A percentile compares a stretch with the other conserved stretches of the same genome.
These are phyloP conservation scores for Indri indri DNA, from an alignment of 2,113 vertebrate species.

Conservation along the genomic window DNA sequence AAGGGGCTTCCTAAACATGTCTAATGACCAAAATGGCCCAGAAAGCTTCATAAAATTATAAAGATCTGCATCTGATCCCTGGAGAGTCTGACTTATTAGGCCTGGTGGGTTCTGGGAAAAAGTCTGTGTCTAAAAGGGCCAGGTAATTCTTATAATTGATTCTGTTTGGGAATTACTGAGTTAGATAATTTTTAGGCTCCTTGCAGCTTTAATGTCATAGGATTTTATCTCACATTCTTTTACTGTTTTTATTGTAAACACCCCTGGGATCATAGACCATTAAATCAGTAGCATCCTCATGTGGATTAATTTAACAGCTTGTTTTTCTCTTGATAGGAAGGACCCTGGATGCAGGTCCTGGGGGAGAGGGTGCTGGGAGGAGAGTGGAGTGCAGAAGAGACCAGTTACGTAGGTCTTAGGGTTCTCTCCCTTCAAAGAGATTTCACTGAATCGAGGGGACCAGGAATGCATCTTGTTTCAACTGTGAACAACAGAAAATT, in stretches of 20 bases:
- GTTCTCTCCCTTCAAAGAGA: background rate
- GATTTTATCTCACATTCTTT: slow-evolving; percentile 22
- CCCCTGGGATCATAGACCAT: slow-evolving; percentile 8
- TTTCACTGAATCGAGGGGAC: background rate
- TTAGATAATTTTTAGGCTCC: background rate
- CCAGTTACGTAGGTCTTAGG: too few relatives aligned
- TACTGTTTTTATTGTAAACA: slow-evolving; percentile 42
- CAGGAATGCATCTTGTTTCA: slow-evolving; percentile 38
- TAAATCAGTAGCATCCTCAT: slow-evolving; percentile 19
- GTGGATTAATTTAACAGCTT: slow-evolving; percentile 53
- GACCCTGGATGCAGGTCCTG: background rate
- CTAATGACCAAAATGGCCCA: background rate
- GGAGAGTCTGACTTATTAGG: background rate
- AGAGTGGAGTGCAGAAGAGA: background rate
- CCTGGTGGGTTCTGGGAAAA: background rate
- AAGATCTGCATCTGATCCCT: background rate
- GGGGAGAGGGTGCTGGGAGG: background rate
- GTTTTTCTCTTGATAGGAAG: slow-evolving; percentile 37
- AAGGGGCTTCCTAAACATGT: background rate
- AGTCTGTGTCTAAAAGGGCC: background rate
- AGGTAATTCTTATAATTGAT: background rate
- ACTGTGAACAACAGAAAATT: slow-evolving; percentile 50
- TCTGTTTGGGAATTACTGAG: background rate
- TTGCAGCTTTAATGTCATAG: background rate
- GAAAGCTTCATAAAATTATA: background rate